A percentile compares a stretch with the other conserved stretches of the same genome.
These are phyloP conservation scores for Argyresthia goedartella DNA, from an alignment of 2,888 invertebrate species.

Conservation along the genomic window DNA sequence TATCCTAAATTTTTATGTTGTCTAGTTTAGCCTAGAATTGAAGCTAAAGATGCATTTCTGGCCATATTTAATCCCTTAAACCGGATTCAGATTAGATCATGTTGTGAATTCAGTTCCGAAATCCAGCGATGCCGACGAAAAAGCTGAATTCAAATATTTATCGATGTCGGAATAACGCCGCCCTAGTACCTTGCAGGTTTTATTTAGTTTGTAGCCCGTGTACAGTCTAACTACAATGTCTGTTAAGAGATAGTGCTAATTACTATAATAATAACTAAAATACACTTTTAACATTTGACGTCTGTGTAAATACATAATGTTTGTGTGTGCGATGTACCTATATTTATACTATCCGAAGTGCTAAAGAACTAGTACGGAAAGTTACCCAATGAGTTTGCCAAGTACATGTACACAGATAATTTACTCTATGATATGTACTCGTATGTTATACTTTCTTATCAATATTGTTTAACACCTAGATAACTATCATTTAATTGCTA, in stretches of 20 bases:
- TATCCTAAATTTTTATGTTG: no score
- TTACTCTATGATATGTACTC: no score
- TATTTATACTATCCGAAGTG: not conserved
- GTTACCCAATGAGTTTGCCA: slow-evolving; percentile 29
- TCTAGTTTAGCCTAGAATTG: no score
- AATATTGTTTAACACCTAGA: not conserved
- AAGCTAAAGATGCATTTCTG: no score
- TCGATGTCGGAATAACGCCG: not conserved
- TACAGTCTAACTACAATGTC: no score
- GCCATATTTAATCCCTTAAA: no score
- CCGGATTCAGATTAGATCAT: no score
- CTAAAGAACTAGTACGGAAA: slow-evolving; percentile 21
- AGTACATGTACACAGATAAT: slow-evolving; percentile 32
- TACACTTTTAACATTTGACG: no score
- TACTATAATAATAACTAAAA: no score
- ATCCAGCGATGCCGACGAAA: not conserved
- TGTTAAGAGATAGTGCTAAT: no score
- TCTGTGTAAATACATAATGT: not conserved
- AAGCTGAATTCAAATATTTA: not conserved
- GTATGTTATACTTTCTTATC: slow-evolving; percentile 16
- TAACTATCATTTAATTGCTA: not conserved
- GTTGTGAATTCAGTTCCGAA: not conserved
- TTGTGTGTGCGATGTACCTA: not conserved
- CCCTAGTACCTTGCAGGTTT: no score
- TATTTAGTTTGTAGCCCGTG: no score